phyloP scores from a whole-genome alignment of 2,113 vertebrate species.

The Marmota monax region DNA sequence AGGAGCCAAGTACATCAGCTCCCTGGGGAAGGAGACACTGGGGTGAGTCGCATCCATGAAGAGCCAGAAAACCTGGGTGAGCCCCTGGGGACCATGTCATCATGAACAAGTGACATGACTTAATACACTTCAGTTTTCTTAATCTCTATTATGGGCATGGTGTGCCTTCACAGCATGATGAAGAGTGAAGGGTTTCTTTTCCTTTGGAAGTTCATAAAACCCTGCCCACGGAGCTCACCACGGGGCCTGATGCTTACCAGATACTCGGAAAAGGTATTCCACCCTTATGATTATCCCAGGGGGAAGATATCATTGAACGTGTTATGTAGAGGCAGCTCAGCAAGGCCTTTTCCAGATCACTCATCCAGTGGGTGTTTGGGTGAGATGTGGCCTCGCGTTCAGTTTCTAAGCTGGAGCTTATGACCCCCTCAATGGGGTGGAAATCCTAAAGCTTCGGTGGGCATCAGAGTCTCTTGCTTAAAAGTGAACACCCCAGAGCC shows the following conservation, averaged over 20 bases:
- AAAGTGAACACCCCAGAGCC: neutral
- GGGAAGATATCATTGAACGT: neutral
- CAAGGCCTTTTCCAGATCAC: neutral
- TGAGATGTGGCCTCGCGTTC: neutral
- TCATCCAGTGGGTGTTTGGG: neutral
- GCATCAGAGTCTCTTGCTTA: neutral
- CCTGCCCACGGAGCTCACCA: neutral
- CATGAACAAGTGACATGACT: neutral
- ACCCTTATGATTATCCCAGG: neutral
- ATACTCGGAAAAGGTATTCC: neutral
- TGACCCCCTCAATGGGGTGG: fast-evolving
- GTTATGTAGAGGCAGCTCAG: neutral
- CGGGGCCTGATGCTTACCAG: neutral
- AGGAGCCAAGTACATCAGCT: too few relatives aligned
- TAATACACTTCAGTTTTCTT: neutral
- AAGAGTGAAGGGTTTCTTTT: neutral
- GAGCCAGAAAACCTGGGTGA: neutral
- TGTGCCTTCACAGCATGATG: neutral
- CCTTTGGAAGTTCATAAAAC: neutral
- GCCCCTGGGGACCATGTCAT: neutral
- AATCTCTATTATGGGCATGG: neutral
- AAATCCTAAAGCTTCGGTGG: neutral
- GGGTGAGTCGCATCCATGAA: fast-evolving
- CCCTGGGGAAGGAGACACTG: neutral
- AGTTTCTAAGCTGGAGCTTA: neutral